These are phyloP conservation scores for Zaprionus ghesquierei DNA, from an alignment of 1,140 invertebrate genomes.

Conservation along the genomic window DNA sequence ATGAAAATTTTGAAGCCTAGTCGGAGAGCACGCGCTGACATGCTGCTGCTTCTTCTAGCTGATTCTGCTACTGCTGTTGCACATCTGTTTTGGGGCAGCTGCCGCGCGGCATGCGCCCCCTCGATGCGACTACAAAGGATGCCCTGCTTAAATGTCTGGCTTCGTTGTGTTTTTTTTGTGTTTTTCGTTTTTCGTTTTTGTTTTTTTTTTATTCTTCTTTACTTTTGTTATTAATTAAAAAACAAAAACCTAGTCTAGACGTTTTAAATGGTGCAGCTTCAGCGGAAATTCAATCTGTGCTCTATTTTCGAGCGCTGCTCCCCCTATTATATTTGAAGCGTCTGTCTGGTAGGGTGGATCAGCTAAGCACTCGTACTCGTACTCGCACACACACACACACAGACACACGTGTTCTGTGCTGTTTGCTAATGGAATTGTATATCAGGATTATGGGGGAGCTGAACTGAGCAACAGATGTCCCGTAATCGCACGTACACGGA, in stretches of 20 bases:
- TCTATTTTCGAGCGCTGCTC: conserved; percentile 63
- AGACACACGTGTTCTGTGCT: conserved; percentile 43
- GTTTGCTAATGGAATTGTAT: conserved; percentile 21
- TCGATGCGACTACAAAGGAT: conserved; percentile 26
- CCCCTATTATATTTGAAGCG: conserved; percentile 29
- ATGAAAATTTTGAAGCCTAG: conserved; percentile 63
- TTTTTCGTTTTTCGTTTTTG: conserved; percentile 17
- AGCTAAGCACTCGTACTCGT: neutral
- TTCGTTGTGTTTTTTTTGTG: conserved; percentile 19
- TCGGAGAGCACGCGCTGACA: conserved; percentile 59
- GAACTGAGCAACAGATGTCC: conserved; percentile 8
- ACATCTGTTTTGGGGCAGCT: conserved; percentile 60
- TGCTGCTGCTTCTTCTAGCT: neutral
- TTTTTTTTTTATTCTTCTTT: neutral
- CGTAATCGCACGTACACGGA: conserved; percentile 44
- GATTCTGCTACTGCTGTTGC: conserved; percentile 9
- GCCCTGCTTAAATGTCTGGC: conserved; percentile 56
- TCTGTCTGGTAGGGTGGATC: conserved; percentile 8
- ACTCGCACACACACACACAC: neutral
- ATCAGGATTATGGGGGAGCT: conserved; percentile 31
- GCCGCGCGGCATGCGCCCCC: conserved; percentile 12
- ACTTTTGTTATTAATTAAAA: conserved; percentile 69
- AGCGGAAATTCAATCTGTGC: conserved; percentile 74
- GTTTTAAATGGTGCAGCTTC: conserved; percentile 61
- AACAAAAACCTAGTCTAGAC: conserved; percentile 69